phyloP scores from a whole-genome alignment of 1,140 invertebrate species.

The Ericerus pela region DNA sequence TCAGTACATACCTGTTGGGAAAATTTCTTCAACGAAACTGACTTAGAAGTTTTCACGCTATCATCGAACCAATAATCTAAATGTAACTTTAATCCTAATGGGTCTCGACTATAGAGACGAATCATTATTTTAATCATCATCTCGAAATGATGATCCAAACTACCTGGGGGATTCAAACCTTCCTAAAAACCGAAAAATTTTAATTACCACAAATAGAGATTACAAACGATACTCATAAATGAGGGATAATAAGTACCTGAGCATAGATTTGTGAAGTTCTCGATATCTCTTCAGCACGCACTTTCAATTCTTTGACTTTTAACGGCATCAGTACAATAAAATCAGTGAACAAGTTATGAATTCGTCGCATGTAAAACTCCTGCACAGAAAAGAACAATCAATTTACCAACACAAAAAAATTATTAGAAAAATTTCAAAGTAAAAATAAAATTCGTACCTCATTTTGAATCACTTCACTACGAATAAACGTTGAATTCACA shows the following conservation, averaged over 20 bases:
- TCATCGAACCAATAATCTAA: conserved; percentile 67
- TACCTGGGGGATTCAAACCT: conserved; percentile 60
- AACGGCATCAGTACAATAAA: conserved; percentile 86
- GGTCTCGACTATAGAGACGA: conserved; percentile 61
- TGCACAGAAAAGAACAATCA: conserved; percentile 25
- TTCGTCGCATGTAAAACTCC: conserved; percentile 60
- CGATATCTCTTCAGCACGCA: conserved; percentile 75
- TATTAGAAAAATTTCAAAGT: not conserved
- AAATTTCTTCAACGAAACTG: not conserved
- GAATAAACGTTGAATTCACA: conserved; percentile 51
- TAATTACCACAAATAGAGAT: not conserved
- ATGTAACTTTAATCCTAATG: conserved; percentile 49
- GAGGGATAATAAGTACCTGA: conserved; percentile 29
- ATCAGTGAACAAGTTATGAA: conserved; percentile 78
- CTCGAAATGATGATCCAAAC: conserved; percentile 66
- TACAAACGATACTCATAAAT: not conserved
- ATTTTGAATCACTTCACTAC: conserved; percentile 48
- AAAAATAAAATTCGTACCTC: conserved; percentile 38
- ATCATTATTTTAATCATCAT: conserved; percentile 62
- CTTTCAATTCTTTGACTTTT: conserved; percentile 69
- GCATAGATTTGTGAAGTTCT: conserved; percentile 63
- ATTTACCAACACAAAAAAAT: not conserved
- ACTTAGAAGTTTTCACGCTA: conserved; percentile 32
- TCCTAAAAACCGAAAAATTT: conserved; percentile 36
- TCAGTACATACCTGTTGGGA: conserved; percentile 6